Evolutionary conservation across 2,888 invertebrate species (phyloP).

Genomic region (Salticus scenicus): DNA sequence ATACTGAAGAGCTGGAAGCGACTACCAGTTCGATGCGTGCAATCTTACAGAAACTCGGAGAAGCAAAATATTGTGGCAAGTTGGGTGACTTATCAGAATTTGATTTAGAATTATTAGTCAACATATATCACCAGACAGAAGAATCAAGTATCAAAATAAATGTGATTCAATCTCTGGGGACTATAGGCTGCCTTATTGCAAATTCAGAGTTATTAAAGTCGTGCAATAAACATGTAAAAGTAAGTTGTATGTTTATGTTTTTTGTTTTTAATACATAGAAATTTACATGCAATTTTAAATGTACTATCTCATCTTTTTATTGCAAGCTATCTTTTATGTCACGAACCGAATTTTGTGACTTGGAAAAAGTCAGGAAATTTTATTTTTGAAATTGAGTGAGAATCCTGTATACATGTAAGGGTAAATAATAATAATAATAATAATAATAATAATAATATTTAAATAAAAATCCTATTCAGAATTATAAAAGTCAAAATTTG

Average conservation of each 20-base stretch:
- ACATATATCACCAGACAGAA: conserved; percentile 73
- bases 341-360: too few relatives aligned
- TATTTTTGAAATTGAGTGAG: too few relatives aligned
- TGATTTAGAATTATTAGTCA: conserved; percentile 74
- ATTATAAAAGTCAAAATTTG: too few relatives aligned
- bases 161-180: conserved; percentile 73
- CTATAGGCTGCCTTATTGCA: conserved; percentile 72
- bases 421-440: too few relatives aligned
- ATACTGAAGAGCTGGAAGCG: conserved; percentile 80
- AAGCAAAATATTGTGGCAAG: conserved; percentile 74
- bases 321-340: too few relatives aligned
- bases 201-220: neutral
- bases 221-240: neutral
- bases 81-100: conserved; percentile 73
- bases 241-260: neutral
- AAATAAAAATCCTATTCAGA: too few relatives aligned
- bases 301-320: too few relatives aligned
- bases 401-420: too few relatives aligned
- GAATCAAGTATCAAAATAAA: conserved; percentile 73
- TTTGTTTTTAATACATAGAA: neutral
- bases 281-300: too few relatives aligned
- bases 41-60: conserved; percentile 82
- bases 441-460: too few relatives aligned
- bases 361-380: too few relatives aligned
- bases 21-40: conserved; percentile 85